Base-by-base conservation (phyloP, 1,140 invertebrate species). In the Heliconius melpomene region DNA sequence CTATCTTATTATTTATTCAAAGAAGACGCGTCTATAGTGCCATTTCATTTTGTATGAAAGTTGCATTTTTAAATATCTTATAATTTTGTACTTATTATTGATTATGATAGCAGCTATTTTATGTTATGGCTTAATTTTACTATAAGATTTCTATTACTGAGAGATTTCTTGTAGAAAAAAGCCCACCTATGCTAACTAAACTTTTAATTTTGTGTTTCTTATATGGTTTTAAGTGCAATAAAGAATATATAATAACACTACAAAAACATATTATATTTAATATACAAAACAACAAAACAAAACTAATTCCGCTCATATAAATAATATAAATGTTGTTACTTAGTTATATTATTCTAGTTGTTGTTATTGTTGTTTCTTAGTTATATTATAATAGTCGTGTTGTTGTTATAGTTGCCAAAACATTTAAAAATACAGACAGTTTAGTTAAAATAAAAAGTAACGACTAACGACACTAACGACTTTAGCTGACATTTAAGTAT, bases 1-100 rank as follows among this genome's bases (percentile, higher is more conserved):
- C 50, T 72, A 74, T 74, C 72, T 74, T 54, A 23, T 79, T 79
- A 79, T 26, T 79, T 79, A 79, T 79, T 79, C 78, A 79, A 32
- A 57, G 78, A 54, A 36, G 8, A 74, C 72, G 71, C 32, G 72
- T 36, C 71, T 70, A 74, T 74, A 74, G 72, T 79, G 78, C 54
- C 18, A 66, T 79, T 70, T 79, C 36, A 76, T 66, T 70, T 66
- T 13, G 72, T 54, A 16, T 26, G 7, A 13, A 46, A 32, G 74
- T 75, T 54, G 54, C n/a, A 46, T 36, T 75, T 75, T 54, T 57
- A 50, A 29, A 75, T 36, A 38, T 7, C 7, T n/a, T 72, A 32
- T 72, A 38, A 72, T 38, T 75, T 75, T 20, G 2, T 32, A 26
- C 7, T 9, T 66, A 7, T 36, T 36, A 36, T 36, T 36, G 32